Evolutionary conservation across 23 tunicate species (phyloP), one percentile per base, ranked within the genome.

Genomic region (Trididemnum clinides): DNA sequence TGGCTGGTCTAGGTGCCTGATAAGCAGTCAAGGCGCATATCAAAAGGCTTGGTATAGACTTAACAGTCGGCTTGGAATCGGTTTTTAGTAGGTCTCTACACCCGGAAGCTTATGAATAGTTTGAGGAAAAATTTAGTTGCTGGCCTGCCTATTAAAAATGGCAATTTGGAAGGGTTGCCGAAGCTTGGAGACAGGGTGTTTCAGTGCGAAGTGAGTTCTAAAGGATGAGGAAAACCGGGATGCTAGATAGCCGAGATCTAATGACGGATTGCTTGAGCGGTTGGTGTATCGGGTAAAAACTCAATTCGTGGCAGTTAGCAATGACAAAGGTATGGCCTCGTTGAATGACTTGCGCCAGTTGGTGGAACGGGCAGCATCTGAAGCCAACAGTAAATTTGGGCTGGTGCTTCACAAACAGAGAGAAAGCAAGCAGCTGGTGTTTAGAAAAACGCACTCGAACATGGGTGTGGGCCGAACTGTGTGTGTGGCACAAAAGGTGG

Each of bases 91-190:
- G n/a, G n/a, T n/a, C n/a, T n/a, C n/a, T n/a, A 69, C 21, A 2
- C 36, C 21, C 28, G 6, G 12, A 29, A 28, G 4, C 21, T 69
- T 5, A 31, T 69, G 36, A 29, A 30, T 10, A 33, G 38, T 15
- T 15, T 33, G 38, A 15, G 21, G 7, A 18, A 69, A 30, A 6
- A 69, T 28, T 28, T 69, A 37, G 12, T 69, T 35, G n/a, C 28
- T 69, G 76, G 76, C 12, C 76, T 37, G 30, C 37, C 76, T 6
- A 69, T 69, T 7, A 69, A 69, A 69, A 37, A 69, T 5, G 28
- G 36, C 7, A 37, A 69, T 69, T 15, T 10, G 3, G 12, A 29
- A 33, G 76, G 37, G 12, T 33, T 69, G 18, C 28, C 36, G 12
- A 5, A 29, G 18, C 38, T 69, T 7, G 28, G 76, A 6, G 76